Evolutionary conservation across 2,797 vertebrate species (phyloP).

Genomic region (Corythornis leucogaster): DNA sequence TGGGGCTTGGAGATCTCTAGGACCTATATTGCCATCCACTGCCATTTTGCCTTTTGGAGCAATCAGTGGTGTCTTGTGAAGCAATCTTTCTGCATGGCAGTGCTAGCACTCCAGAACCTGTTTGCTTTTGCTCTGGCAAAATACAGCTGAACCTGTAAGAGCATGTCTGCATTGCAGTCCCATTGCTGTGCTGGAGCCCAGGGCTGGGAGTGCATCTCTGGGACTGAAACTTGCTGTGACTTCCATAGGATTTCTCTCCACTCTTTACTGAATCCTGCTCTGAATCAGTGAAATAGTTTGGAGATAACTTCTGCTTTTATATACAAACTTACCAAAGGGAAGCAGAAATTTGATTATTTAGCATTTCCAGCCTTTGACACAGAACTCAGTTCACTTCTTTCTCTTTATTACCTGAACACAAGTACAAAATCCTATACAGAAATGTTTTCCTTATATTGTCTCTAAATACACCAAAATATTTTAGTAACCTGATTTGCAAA

Average conservation of each 20-base stretch:
- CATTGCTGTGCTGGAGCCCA: background rate
- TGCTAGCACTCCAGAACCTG: background rate
- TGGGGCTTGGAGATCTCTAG: background rate
- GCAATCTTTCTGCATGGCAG: background rate
- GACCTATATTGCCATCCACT: background rate
- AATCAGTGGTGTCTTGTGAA: background rate
- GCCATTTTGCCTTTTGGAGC: background rate
- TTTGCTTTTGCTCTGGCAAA: background rate
- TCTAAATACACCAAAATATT: background rate
- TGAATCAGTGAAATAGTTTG: background rate
- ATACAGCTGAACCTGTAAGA: background rate
- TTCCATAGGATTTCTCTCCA: background rate
- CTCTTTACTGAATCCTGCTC: background rate
- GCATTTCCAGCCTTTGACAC: background rate
- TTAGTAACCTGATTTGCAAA: background rate
- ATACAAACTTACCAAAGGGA: background rate
- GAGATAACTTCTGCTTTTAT: background rate
- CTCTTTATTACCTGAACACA: background rate
- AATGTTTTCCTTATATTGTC: background rate
- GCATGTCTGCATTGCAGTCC: rapidly evolving
- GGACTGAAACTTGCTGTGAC: background rate
- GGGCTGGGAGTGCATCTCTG: background rate
- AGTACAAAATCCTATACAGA: background rate
- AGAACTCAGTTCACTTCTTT: background rate
- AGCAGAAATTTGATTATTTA: background rate